Base-by-base conservation (phyloP, 2,888 invertebrate species). In the Leucania comma region DNA sequence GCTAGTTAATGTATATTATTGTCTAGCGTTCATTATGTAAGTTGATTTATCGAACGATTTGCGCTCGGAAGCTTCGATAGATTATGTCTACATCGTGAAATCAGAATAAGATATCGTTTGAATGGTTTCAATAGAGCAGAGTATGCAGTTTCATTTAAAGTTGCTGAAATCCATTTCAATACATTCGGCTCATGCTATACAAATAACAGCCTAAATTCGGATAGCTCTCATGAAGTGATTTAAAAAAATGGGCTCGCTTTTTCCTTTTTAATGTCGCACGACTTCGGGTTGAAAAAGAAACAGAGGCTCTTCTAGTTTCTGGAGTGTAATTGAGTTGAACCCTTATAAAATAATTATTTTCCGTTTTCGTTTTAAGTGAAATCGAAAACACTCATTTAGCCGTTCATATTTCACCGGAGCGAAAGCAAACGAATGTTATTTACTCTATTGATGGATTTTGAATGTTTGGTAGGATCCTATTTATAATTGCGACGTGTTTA, bases 281-380 rank as follows among this genome's bases (percentile, higher is more conserved):
- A 60, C 51, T 60, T 63, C 9, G 24, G 46, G 46, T 59, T 61
- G 26, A 60, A 29, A 48, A 80, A 63, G 54, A 68, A 74, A 83
- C 68, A 77, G 48, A 59, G 54, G 17, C 63, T 60, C 70, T 72
- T 51, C 68, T 68, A 81, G 77, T 80, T 82, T 75, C 69, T 80
- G 63, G 80, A 84, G 73, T 80, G 81, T 87, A 84, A 88, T 86
- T 86, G 80, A 86, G 81, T 83, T 85, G 82, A 86, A 87, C 81
- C 83, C 81, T 85, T 84, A 81, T 82, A 87, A 87, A 85, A 78
- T 35, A 84, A 84, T 83, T 82, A 85, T 81, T 81, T 85, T 81
- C 74, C 84, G 70, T 82, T 82, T 83, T 77, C 84, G 64, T 85
- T 83, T 78, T 57, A 73, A 84, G 68, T 80, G 72, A 79, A 84